Conservation (phyloP, 2,888 invertebrate genomes). For the Meiosimyza platycephala region DNA sequence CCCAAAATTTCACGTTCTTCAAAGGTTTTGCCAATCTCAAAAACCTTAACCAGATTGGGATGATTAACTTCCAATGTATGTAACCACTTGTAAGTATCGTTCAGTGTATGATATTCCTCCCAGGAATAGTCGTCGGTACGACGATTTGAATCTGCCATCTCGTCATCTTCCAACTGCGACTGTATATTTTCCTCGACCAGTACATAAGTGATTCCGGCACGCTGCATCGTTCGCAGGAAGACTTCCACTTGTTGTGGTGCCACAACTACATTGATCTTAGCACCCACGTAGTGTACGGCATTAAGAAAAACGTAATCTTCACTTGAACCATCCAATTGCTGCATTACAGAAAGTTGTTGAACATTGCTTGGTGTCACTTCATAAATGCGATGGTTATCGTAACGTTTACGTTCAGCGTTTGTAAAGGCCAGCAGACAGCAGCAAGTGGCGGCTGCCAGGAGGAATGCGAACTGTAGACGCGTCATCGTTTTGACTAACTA, state of each 20-base stretch:
- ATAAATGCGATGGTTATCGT: constrained; percentile 72
- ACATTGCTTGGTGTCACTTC: constrained; percentile 69
- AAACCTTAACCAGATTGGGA: constrained; percentile 67
- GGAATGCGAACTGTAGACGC: constrained; percentile 15
- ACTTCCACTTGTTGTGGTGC: constrained; percentile 51
- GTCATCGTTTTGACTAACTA: background rate
- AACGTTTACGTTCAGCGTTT: constrained; percentile 55
- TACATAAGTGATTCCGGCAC: constrained; percentile 66
- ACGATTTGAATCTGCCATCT: constrained; percentile 49
- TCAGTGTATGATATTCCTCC: constrained; percentile 58
- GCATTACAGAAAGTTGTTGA: constrained; percentile 68
- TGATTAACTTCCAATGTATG: constrained; percentile 67
- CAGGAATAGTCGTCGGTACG: constrained; percentile 51
- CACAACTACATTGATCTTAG: constrained; percentile 65
- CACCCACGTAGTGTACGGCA: constrained; percentile 60
- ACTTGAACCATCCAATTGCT: constrained; percentile 58
- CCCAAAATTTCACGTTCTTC: constrained; percentile 73
- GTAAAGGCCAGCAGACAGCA: constrained; percentile 32
- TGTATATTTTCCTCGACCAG: constrained; percentile 65
- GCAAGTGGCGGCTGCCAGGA: constrained; percentile 32
- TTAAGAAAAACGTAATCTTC: constrained; percentile 67
- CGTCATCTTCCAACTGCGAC: constrained; percentile 51
- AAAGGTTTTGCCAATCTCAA: constrained; percentile 69
- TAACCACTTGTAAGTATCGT: constrained; percentile 71
- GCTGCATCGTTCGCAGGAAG: constrained; percentile 44